A percentile compares a stretch with the other conserved stretches of the same genome.
Evolutionary conservation across 1,140 invertebrate genomes (phyloP).

Genomic region (Zaprionus ghesquierei): DNA sequence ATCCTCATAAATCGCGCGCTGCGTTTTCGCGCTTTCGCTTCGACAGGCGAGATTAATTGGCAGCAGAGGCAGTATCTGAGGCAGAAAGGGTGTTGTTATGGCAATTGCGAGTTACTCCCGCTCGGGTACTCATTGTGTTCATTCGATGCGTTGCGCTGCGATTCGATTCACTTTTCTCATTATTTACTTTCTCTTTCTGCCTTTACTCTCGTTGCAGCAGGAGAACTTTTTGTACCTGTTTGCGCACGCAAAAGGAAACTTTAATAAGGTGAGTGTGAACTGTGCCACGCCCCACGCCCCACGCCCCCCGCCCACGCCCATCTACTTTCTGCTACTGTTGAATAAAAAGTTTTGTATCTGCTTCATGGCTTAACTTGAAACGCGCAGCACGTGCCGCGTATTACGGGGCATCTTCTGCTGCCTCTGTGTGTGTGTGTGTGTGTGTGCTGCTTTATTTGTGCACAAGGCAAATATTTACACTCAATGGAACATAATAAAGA

Average conservation of each 20-base stretch:
- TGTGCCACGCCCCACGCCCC: neutral
- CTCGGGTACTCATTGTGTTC: conserved; percentile 1
- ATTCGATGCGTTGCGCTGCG: conserved; percentile 6
- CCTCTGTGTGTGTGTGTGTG: neutral
- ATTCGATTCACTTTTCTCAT: conserved; percentile 8
- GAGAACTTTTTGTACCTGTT: conserved; percentile 72
- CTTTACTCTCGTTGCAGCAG: conserved; percentile 39
- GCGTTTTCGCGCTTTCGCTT: conserved; percentile 20
- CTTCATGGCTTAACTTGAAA: conserved; percentile 47
- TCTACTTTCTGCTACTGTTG: neutral
- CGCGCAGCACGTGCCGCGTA: conserved; percentile 68
- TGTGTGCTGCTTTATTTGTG: conserved; percentile 18
- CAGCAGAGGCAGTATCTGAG: neutral
- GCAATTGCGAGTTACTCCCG: conserved; percentile 20
- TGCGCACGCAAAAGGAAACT: conserved; percentile 43
- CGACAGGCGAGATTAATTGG: conserved; percentile 43
- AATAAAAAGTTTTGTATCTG: conserved; percentile 38
- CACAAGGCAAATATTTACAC: conserved; percentile 73
- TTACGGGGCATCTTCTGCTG: conserved; percentile 45
- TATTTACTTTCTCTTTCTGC: conserved; percentile 1
- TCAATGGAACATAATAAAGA: conserved; percentile 80
- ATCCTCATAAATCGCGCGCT: conserved; percentile 61
- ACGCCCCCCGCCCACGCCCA: no score
- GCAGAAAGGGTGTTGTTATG: conserved; percentile 30
- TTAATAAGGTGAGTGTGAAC: conserved; percentile 47